Evolutionary conservation across 2,797 vertebrate species (phyloP).

Genomic region (Tokudaia tokunoshimensis): DNA sequence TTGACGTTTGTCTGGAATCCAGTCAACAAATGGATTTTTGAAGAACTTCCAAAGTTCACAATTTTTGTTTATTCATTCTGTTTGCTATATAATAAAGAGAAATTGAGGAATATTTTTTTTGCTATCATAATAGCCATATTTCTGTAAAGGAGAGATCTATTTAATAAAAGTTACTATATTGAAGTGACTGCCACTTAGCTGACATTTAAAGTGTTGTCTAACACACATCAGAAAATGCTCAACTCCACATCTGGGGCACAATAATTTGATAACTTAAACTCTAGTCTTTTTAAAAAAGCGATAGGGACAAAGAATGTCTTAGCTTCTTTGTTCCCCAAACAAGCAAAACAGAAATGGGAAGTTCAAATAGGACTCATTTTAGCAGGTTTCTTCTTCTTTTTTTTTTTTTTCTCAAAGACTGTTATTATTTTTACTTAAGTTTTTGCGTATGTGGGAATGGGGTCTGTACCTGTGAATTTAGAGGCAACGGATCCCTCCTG

Average conservation of each 20-base stretch:
- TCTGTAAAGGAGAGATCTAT: not conserved
- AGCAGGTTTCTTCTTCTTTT: not conserved
- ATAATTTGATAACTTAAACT: not conserved
- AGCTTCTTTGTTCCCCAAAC: not conserved
- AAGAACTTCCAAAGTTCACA: not conserved
- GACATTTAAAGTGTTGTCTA: not conserved
- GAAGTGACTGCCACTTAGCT: not conserved
- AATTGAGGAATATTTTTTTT: not conserved
- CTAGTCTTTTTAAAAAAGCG: not conserved
- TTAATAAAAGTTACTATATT: not conserved
- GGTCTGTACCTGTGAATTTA: not conserved
- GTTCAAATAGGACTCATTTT: not conserved
- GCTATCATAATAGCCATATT: not conserved
- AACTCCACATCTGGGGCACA: constrained; percentile 4
- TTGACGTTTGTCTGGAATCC: not conserved
- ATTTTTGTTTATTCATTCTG: constrained; percentile 1
- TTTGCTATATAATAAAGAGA: not conserved
- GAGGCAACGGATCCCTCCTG: not conserved
- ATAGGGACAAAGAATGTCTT: not conserved
- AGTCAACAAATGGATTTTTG: not conserved
- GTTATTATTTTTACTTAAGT: not conserved
- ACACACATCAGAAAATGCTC: not conserved
- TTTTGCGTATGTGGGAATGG: not conserved
- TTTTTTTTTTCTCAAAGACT: not conserved
- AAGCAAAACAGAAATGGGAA: not conserved